These are phyloP conservation scores for Athalia rosae DNA, from an alignment of 2,888 invertebrate species.

Conservation along the genomic window DNA sequence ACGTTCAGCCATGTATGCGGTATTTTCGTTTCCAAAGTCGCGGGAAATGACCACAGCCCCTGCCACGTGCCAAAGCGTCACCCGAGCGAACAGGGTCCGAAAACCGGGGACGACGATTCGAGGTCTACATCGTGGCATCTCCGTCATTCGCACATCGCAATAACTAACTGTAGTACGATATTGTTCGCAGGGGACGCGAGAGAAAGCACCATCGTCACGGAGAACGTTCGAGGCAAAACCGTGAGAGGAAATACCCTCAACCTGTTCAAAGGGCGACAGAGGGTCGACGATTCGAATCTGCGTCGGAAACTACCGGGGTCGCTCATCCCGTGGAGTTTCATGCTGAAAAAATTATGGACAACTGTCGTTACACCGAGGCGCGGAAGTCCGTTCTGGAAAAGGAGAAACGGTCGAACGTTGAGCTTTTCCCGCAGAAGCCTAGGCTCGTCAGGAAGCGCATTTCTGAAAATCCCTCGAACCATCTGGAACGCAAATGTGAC, in stretches of 20 bases:
- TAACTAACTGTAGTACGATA: no score
- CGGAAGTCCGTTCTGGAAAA: no score
- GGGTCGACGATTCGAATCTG: background rate
- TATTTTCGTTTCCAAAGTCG: background rate
- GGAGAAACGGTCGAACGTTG: background rate
- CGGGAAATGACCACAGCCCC: background rate
- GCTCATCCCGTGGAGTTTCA: background rate
- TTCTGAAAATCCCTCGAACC: slow-evolving; percentile 31
- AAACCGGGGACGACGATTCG: slow-evolving; percentile 15
- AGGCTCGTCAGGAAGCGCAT: slow-evolving; percentile 29
- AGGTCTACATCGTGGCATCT: background rate
- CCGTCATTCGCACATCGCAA: background rate
- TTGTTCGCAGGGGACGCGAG: slow-evolving; percentile 18
- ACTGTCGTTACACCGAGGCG: slow-evolving; percentile 17
- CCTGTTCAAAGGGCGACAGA: background rate
- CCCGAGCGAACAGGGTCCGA: slow-evolving; percentile 16
- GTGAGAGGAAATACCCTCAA: background rate
- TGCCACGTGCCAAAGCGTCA: slow-evolving; percentile 9
- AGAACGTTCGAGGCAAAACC: slow-evolving; percentile 3
- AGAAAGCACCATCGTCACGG: slow-evolving; percentile 33
- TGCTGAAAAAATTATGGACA: background rate
- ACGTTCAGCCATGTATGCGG: slow-evolving; percentile 48
- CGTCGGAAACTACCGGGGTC: background rate
- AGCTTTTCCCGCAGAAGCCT: slow-evolving; percentile 26
- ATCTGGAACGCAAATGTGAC: slow-evolving; percentile 21